Base-by-base conservation (phyloP, 2,888 invertebrate genomes). In the Agrochola lychnidis region DNA sequence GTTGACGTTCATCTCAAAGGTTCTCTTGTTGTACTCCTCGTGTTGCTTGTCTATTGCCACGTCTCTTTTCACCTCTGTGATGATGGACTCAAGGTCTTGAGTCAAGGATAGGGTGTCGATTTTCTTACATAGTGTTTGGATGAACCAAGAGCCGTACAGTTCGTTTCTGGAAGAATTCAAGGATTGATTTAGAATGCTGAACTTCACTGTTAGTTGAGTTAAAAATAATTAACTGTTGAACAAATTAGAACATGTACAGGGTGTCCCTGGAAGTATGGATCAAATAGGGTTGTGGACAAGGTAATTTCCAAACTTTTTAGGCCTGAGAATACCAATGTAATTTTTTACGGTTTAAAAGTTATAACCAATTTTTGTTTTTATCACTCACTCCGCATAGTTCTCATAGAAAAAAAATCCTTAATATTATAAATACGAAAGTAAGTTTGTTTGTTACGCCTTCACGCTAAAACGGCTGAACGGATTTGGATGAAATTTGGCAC, bases 121-220 rank as follows among this genome's bases (percentile, higher is more conserved):
- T 80, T 94, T 93, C 14, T 83, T 86, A 84, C 96, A 96, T 0
- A 96, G 87, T 0, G 93, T 90, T 71, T 96, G 96, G 19, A 96
- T 93, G 79, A 96, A 94, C 96, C 96, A 96, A 3, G 95, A 92
- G 10, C 96, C 96, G 59, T 88, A n/a, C 1, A 89, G 48, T 73
- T 91, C 90, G 70, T 93, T 89, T 78, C 95, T 95, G 90, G 5
- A 91, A 91, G 53, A 10, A 59, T 45, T 12, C 9, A 30, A 36
- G 30, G 3, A 22, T 25, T 57, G 19, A 7, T 80, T 77, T 6
- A 79, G 25, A 36, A 62, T n/a, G 9, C 5, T 48, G n/a, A 25
- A 42, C 0, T 30, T 14, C 9, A 5, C 4, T 59, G 6, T 12
- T 48, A 12, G 30, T 45, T 45, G 9, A 14, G 5, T 45, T 42